Conservation (phyloP, 2,797 vertebrate genomes). For the Emydoidea blandingii region DNA sequence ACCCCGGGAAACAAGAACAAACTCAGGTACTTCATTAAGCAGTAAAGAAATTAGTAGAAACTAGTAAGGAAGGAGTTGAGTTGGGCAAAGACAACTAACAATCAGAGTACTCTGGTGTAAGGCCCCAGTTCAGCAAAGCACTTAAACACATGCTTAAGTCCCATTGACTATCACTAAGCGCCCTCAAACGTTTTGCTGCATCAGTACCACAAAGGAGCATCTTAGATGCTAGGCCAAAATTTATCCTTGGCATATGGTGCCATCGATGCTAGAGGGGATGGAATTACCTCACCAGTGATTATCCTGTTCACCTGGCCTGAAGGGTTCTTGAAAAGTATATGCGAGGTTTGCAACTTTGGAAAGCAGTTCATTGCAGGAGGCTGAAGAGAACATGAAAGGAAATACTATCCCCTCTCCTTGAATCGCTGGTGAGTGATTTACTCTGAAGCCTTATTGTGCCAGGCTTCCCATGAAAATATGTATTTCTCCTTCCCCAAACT, state of each 20-base stretch:
- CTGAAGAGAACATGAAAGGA: background rate
- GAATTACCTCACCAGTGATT: background rate
- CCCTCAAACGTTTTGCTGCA: background rate
- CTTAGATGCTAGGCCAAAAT: background rate
- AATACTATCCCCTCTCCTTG: background rate
- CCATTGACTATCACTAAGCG: background rate
- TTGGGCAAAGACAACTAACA: background rate
- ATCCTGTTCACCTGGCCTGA: accelerated
- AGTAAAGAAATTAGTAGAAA: background rate
- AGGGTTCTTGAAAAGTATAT: background rate
- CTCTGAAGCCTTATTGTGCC: background rate
- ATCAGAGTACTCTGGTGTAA: background rate
- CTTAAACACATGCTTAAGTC: background rate
- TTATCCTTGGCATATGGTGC: background rate
- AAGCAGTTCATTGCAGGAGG: background rate
- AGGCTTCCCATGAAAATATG: background rate
- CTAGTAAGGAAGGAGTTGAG: background rate
- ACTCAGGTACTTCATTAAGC: background rate
- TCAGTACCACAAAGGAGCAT: accelerated
- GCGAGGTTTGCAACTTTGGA: background rate
- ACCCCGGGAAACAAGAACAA: no score
- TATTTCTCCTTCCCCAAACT: background rate
- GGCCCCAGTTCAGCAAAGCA: background rate
- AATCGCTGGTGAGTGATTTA: background rate
- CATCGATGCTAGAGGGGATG: accelerated